Evolutionary conservation across 2,113 vertebrate genomes (phyloP).

Genomic region (chimpanzee (Pan troglodytes)): DNA sequence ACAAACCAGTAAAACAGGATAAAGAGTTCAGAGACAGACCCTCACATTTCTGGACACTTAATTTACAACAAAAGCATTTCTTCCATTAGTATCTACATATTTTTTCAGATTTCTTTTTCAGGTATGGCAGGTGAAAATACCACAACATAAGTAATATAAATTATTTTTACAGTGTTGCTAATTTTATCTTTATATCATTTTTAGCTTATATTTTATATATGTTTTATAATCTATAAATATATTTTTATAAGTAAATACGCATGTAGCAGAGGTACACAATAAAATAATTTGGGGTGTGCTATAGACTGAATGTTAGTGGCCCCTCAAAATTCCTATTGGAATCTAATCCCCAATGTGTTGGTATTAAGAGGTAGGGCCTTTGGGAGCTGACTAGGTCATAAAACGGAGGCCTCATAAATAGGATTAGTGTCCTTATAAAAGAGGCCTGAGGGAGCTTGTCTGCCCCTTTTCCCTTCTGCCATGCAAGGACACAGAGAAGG

Average conservation of each 20-base stretch:
- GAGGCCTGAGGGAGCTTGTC: background rate
- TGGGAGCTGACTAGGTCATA: background rate
- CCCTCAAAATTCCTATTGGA: background rate
- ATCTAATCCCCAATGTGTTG: background rate
- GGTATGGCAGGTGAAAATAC: background rate
- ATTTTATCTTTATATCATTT: slow-evolving; percentile 40
- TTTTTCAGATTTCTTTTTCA: slow-evolving; percentile 33
- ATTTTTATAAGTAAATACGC: slow-evolving; percentile 6
- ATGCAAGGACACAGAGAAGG: background rate
- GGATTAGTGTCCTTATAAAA: background rate
- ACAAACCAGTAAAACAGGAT: background rate
- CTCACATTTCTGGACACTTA: background rate
- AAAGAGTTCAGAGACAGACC: background rate
- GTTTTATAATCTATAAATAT: background rate
- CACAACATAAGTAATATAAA: slow-evolving; percentile 15
- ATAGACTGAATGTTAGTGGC: background rate
- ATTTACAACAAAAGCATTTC: background rate
- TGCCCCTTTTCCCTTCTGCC: background rate
- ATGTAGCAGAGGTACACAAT: background rate
- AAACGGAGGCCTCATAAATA: background rate
- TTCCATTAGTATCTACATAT: background rate
- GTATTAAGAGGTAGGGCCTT: background rate
- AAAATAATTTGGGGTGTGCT: slow-evolving; percentile 5
- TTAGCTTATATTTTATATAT: background rate
- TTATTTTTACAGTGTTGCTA: slow-evolving; percentile 26